A percentile compares a stretch with the other conserved stretches of the same genome.
Evolutionary conservation across 2,888 invertebrate species (phyloP).

Genomic region (Caenorhabditis sinica): DNA sequence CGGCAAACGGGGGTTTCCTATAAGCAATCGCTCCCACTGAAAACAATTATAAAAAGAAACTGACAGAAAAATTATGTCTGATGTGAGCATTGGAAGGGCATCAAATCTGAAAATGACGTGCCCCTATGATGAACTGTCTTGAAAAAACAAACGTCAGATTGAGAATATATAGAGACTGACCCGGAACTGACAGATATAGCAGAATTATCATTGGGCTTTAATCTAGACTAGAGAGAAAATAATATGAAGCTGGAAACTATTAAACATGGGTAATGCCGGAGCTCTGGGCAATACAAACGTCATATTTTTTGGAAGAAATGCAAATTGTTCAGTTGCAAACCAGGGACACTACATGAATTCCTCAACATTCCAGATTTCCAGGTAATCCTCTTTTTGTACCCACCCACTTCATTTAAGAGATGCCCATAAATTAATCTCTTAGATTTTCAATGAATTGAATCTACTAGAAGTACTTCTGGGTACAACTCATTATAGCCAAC

Average conservation of each 20-base stretch:
- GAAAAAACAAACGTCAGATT: not conserved
- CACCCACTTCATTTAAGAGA: not conserved
- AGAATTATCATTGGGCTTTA: too few relatives aligned
- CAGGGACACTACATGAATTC: too few relatives aligned
- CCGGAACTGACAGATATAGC: not conserved
- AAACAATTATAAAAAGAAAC: not conserved
- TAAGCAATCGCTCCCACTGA: slow-evolving; percentile 1
- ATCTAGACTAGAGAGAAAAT: too few relatives aligned
- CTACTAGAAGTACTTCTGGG: not conserved
- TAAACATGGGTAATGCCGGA: too few relatives aligned
- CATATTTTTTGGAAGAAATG: too few relatives aligned
- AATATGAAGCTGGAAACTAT: too few relatives aligned
- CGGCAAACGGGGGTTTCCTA: not conserved
- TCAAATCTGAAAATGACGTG: slow-evolving; percentile 14
- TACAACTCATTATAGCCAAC: slow-evolving; percentile 20
- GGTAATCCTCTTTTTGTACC: not conserved
- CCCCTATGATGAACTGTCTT: not conserved
- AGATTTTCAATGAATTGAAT: too few relatives aligned
- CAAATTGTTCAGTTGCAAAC: too few relatives aligned
- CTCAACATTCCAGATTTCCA: too few relatives aligned
- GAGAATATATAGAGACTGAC: not conserved
- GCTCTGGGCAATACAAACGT: too few relatives aligned
- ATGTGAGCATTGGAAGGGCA: slow-evolving; percentile 1
- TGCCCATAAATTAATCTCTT: not conserved
- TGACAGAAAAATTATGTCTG: not conserved